Evolutionary conservation across 2,113 vertebrate species (phyloP), one percentile per base, ranked within the genome.

Genomic region (Colius striatus): DNA sequence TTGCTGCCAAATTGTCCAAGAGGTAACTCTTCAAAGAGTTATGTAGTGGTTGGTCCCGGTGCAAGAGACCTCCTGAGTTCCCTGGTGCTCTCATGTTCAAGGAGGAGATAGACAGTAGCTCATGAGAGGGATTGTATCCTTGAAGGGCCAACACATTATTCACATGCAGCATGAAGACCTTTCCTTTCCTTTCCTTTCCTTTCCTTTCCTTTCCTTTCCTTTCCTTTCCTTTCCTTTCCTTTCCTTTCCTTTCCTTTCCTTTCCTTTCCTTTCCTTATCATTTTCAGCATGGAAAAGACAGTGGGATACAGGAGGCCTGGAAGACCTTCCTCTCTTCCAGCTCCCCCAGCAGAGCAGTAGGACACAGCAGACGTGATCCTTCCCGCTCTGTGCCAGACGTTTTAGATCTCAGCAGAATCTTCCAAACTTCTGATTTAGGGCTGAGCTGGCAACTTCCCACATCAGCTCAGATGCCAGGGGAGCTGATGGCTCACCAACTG

Each of bases 401-500:
- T 32, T 73, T 23, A 38, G 54, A 55, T 23, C 41, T 74, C 36
- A 19, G 50, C 36, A 47, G 50, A n/a, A 63, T 10, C 32, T 26
- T 53, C 22, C 13, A 54, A 55, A 25, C 67, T 67, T 19, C 11
- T 25, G 45, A 6, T 48, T 45, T 63, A 14, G 34, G 27, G 32
- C 41, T 25, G 34, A 62, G 48, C 27, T 57, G 54, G 48, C 50
- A 14, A 11, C 45, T 62, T 19, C 36, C 29, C n/a, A n/a, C 7
- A 0, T 25, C 25, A 18, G 76, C 60, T 57, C 36, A 0, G 2
- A 10, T 53, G 47, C 50, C 1, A 20, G 54, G 21, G 58, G 12
- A 21, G 62, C 23, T 17, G 55, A 10, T 20, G 23, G 76, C 30
- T 36, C 7, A 0, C 1, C 2, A 10, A 13, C 16, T n/a, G 27